Conservation (phyloP, 2,113 vertebrate genomes). For the Canis aureus region DNA sequence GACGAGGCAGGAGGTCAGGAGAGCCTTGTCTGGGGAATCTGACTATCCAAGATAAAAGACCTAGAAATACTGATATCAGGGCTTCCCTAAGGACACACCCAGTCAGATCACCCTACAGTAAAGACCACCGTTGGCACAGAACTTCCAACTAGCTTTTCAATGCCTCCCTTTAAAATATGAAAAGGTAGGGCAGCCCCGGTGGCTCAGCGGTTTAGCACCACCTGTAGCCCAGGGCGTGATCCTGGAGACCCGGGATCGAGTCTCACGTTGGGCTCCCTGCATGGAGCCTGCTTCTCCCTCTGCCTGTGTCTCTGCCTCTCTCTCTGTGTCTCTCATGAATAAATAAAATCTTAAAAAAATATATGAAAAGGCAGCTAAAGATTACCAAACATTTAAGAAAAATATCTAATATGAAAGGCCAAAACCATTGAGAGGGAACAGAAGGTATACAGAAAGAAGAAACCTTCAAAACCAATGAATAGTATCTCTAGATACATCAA, state of each 20-base stretch:
- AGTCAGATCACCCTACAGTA: neutral
- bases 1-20: neutral
- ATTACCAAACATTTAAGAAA: neutral
- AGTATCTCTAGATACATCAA: neutral
- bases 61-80: neutral
- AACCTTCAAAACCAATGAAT: conserved; percentile 2
- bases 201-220: too few species aligned
- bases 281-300: too few species aligned
- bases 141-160: neutral
- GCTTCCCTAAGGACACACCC: neutral
- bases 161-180: conserved; percentile 25
- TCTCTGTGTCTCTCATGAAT: too few species aligned
- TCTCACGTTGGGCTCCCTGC: too few species aligned
- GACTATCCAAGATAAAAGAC: neutral
- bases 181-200: neutral
- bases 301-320: too few species aligned
- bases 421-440: conserved; percentile 30
- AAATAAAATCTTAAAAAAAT: neutral
- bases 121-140: neutral
- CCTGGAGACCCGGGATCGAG: too few species aligned
- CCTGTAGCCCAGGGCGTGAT: too few species aligned
- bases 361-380: neutral
- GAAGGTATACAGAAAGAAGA: neutral
- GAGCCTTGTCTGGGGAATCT: neutral
- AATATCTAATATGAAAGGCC: neutral